Conservation (phyloP, 2,113 vertebrate species). For the Leucosticte australis region DNA sequence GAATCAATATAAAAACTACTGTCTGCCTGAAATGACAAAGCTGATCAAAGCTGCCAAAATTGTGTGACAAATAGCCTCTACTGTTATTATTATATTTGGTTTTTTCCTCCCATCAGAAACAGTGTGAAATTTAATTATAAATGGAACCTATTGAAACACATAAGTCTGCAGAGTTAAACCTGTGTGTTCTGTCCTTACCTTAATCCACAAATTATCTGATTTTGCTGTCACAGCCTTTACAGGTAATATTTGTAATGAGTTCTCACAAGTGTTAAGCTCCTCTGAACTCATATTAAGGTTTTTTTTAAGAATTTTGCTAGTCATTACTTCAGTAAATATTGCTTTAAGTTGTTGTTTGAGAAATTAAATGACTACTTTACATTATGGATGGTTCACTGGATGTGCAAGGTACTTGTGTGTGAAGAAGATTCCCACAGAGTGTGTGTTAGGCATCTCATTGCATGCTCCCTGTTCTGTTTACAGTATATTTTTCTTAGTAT, state of each 20-base stretch:
- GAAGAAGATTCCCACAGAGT: not conserved
- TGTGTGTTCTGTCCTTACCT: not conserved
- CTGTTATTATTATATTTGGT: not conserved
- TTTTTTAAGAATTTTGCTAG: not conserved
- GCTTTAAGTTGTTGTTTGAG: not conserved
- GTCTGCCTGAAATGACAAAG: slow-evolving; percentile 46
- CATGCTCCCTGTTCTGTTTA: not conserved
- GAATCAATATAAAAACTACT: slow-evolving; percentile 61
- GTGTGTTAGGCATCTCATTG: not conserved
- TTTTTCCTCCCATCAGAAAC: not conserved
- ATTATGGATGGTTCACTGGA: not conserved
- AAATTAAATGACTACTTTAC: not conserved
- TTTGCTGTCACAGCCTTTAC: not conserved
- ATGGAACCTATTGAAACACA: not conserved
- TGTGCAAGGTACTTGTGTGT: not conserved
- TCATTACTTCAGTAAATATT: not conserved
- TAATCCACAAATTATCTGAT: not conserved
- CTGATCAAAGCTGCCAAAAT: slow-evolving; percentile 49
- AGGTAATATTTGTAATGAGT: slow-evolving; percentile 17
- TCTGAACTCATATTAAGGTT: not conserved
- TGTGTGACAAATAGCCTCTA: not conserved
- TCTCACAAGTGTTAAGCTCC: not conserved
- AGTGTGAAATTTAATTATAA: slow-evolving; percentile 33
- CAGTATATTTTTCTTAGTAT: not conserved
- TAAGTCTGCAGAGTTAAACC: not conserved